These are phyloP conservation scores for Cavia aperea DNA, from an alignment of 2,113 vertebrate genomes.

Conservation along the genomic window DNA sequence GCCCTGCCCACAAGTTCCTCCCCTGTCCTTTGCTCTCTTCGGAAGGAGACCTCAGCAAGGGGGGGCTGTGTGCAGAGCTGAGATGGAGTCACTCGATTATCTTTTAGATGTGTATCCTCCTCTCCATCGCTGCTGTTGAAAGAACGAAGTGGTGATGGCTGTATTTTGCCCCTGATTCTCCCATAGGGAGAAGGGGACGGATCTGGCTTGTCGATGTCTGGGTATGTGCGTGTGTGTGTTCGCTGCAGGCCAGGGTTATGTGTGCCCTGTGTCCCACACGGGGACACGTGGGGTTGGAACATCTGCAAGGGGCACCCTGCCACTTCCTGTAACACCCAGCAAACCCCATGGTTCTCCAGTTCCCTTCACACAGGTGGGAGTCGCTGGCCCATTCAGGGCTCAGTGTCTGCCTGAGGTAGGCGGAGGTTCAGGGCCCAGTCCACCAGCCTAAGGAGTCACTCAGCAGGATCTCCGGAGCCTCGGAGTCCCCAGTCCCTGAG, in stretches of 20 bases:
- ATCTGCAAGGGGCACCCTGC: background rate
- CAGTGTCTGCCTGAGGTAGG: background rate
- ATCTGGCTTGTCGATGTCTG: background rate
- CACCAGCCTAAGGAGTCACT: background rate
- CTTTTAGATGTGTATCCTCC: background rate
- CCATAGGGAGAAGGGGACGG: background rate
- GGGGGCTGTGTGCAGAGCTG: background rate
- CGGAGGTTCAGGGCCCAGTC: background rate
- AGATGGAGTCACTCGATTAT: background rate
- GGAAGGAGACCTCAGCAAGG: background rate
- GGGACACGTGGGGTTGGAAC: background rate
- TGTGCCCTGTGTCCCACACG: background rate
- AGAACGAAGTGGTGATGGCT: background rate
- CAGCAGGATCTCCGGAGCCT: background rate
- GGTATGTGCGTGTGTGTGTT: background rate
- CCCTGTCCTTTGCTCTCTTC: background rate
- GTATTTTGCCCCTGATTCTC: background rate
- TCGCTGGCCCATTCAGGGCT: accelerated
- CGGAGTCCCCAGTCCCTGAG: background rate
- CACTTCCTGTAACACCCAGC: background rate
- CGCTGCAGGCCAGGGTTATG: background rate
- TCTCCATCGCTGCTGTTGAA: background rate
- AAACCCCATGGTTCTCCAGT: background rate
- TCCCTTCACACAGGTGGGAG: background rate
- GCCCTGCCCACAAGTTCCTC: background rate